Evolutionary conservation across 2,797 vertebrate species (phyloP).

Genomic region (Sebastes iracundus): DNA sequence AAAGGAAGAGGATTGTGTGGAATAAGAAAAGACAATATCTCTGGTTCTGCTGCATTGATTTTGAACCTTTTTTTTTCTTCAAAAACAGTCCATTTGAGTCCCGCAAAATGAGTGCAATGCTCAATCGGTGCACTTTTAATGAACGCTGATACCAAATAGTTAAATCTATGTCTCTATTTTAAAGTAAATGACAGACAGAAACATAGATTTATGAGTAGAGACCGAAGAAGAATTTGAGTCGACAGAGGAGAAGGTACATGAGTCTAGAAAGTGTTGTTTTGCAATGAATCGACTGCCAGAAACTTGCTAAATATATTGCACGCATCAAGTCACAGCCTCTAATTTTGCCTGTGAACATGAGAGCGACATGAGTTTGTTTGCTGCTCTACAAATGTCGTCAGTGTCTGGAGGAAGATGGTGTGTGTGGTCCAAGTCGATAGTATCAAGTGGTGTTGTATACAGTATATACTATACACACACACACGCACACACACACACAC

Average conservation of each 20-base stretch:
- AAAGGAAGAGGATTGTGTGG: not conserved
- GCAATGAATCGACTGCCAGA: not conserved
- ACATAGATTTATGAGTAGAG: not conserved
- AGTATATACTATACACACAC: conserved; percentile 38
- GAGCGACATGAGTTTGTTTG: not conserved
- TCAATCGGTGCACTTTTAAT: not conserved
- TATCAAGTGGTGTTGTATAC: conserved; percentile 45
- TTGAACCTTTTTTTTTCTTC: not conserved
- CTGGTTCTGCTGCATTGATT: not conserved
- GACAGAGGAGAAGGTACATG: not conserved
- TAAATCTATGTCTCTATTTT: not conserved
- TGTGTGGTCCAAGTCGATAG: conserved; percentile 60
- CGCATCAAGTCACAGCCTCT: not conserved
- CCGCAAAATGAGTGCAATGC: not conserved
- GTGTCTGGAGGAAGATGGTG: conserved; percentile 9
- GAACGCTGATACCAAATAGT: not conserved
- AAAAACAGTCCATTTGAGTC: not conserved
- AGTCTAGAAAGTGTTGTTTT: not conserved
- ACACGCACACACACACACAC: conserved; percentile 16
- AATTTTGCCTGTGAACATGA: not conserved
- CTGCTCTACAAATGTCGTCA: not conserved
- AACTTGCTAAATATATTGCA: not conserved
- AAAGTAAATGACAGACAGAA: not conserved
- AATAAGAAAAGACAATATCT: not conserved
- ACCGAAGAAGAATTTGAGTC: not conserved